These are phyloP conservation scores for Megalopta genalis DNA, from an alignment of 1,140 invertebrate species.

Conservation along the genomic window DNA sequence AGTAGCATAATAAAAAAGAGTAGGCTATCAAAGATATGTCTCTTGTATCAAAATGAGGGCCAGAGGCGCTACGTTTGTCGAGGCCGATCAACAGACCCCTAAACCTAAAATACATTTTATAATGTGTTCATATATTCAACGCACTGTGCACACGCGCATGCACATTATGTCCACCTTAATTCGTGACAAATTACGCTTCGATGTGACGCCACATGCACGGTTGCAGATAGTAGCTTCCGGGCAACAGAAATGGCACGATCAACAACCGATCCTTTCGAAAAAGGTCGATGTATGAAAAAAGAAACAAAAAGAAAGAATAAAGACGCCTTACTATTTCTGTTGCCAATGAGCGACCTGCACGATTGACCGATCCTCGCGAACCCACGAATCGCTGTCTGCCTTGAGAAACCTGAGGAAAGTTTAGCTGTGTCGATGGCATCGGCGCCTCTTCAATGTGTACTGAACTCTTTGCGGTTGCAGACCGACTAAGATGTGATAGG, in stretches of 20 bases:
- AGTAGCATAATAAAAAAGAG: no score
- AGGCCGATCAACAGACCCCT: not conserved
- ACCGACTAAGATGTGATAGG: no score
- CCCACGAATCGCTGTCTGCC: not conserved
- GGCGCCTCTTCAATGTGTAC: not conserved
- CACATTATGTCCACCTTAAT: not conserved
- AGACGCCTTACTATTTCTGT: not conserved
- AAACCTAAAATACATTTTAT: not conserved
- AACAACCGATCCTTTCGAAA: not conserved
- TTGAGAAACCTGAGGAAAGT: slow-evolving; percentile 13
- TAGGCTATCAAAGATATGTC: no score
- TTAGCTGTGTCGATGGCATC: not conserved
- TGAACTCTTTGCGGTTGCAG: no score
- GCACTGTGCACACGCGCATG: not conserved
- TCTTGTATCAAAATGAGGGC: no score
- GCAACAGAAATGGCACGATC: not conserved
- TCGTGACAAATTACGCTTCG: not conserved
- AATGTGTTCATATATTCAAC: not conserved
- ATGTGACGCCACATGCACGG: not conserved
- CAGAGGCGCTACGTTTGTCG: no score
- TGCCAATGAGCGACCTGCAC: not conserved
- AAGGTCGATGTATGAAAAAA: not conserved
- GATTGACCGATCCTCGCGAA: not conserved
- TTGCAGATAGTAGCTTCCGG: not conserved
- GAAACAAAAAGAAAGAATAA: not conserved